A percentile compares a stretch with the other conserved stretches of the same genome.
phyloP scores from a whole-genome alignment of 2,797 vertebrate species.

The Esox masquinongy region DNA sequence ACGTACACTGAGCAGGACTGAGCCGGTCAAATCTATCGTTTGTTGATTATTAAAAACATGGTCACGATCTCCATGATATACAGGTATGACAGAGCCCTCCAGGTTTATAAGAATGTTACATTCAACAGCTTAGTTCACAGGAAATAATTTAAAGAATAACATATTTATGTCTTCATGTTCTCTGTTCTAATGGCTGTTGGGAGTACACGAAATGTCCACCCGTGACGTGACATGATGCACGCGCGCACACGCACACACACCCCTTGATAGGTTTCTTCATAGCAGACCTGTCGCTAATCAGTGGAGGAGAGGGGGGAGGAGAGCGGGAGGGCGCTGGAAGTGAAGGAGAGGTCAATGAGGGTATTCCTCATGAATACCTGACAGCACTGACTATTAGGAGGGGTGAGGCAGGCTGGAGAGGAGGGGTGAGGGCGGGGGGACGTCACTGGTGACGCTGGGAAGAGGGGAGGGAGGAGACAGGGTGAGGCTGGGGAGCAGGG shows the following conservation, averaged over 20 bases:
- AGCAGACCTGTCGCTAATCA: constrained; percentile 24
- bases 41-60: constrained; percentile 49
- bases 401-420: constrained; percentile 23
- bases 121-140: neutral
- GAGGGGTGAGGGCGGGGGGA: constrained; percentile 21
- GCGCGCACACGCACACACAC: neutral
- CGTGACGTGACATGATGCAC: constrained; percentile 7
- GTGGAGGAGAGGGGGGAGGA: constrained; percentile 14
- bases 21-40: constrained; percentile 28
- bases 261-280: constrained; percentile 5
- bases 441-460: neutral
- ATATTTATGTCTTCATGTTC: neutral
- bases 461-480: constrained; percentile 68
- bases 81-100: constrained; percentile 3
- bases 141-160: neutral
- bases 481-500: constrained; percentile 17
- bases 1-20: constrained; percentile 30
- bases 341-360: constrained; percentile 72
- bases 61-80: constrained; percentile 31
- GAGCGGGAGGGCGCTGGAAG: constrained; percentile 18
- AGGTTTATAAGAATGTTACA: constrained; percentile 23
- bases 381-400: constrained; percentile 61
- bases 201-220: no score
- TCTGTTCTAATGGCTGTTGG: neutral
- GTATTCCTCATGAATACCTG: constrained; percentile 69